Percentiles rank a stretch among this genome's conserved stretches.
phyloP scores from a whole-genome alignment of 2,888 invertebrate genomes.

The Zele albiditarsus region DNA sequence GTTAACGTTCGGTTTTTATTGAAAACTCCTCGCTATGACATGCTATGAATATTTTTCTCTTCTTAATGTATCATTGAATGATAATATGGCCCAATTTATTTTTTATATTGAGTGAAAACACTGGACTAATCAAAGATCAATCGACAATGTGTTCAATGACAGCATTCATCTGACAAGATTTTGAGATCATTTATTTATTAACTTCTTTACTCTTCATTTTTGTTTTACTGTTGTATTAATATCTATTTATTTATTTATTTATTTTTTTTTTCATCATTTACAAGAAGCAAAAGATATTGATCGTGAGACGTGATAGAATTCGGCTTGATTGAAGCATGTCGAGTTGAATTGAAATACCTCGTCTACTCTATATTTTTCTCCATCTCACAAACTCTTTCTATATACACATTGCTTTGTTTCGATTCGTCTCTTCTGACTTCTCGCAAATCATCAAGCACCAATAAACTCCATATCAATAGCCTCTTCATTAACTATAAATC shows the following conservation, averaged over 20 bases:
- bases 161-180: neutral
- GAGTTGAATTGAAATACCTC: neutral
- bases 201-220: neutral
- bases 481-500: neutral
- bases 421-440: neutral
- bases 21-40: no score
- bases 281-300: conserved; percentile 9
- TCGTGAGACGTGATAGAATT: conserved; percentile 18
- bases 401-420: neutral
- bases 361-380: neutral
- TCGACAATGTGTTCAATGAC: neutral
- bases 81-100: neutral
- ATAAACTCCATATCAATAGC: neutral
- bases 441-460: neutral
- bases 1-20: no score
- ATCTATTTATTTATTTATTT: neutral
- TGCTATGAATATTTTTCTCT: no score
- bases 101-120: neutral
- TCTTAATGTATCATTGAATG: neutral
- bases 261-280: neutral
- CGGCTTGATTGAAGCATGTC: conserved; percentile 7
- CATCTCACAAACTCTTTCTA: neutral
- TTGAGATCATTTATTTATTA: neutral
- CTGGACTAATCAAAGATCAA: neutral
- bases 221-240: neutral